These are phyloP conservation scores for Heterohyrax brucei DNA, from an alignment of 2,797 vertebrate species.

Conservation along the genomic window DNA sequence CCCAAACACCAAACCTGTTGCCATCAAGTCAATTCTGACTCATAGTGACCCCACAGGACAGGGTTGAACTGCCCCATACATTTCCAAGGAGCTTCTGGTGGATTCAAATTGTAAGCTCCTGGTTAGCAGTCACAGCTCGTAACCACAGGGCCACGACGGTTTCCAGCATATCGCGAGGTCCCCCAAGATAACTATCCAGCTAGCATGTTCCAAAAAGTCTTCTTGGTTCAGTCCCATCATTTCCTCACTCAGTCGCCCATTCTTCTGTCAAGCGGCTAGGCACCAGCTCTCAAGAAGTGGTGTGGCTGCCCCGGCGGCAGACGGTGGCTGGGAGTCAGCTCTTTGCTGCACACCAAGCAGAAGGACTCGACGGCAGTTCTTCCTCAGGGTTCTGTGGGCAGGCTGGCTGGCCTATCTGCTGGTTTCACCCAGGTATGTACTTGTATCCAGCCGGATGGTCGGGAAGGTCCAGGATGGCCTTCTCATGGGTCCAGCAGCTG, in stretches of 20 bases:
- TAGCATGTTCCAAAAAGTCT: too few relatives aligned
- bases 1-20: too few relatives aligned
- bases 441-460: neutral
- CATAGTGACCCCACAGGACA: too few relatives aligned
- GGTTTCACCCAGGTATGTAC: neutral
- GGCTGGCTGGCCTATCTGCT: neutral
- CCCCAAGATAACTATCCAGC: neutral
- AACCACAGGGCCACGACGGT: too few relatives aligned
- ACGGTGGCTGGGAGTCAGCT: neutral
- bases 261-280: neutral
- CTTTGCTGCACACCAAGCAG: neutral
- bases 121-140: too few relatives aligned
- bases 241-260: too few relatives aligned
- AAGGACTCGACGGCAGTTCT: neutral
- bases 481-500: rapidly evolving
- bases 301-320: too few relatives aligned
- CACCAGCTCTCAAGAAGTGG: neutral
- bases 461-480: neutral
- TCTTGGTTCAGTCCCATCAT: neutral
- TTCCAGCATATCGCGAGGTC: neutral
- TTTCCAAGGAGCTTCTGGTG: too few relatives aligned
- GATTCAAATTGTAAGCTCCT: too few relatives aligned
- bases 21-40: too few relatives aligned
- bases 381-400: neutral
- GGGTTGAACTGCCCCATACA: too few relatives aligned